These are phyloP conservation scores for Dolichomitus sp. DNA, from an alignment of 2,888 invertebrate genomes.

Conservation along the genomic window DNA sequence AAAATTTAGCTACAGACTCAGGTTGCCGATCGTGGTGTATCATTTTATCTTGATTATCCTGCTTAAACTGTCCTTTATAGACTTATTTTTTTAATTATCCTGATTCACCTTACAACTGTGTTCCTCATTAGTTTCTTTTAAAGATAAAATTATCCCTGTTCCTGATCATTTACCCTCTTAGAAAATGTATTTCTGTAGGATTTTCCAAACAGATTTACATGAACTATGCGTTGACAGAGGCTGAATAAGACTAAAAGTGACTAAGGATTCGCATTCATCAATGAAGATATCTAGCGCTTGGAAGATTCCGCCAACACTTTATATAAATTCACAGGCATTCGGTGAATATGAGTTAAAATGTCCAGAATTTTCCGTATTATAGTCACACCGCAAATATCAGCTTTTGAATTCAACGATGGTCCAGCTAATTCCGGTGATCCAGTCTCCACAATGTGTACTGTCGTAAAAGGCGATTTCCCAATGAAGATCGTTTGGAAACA, in stretches of 20 bases:
- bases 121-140: too few species aligned
- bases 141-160: background rate
- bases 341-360: background rate
- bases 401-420: conserved; percentile 88
- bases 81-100: too few species aligned
- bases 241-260: background rate
- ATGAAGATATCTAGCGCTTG: conserved; percentile 17
- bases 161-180: background rate
- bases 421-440: conserved; percentile 91
- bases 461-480: conserved; percentile 91
- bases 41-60: background rate
- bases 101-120: too few species aligned
- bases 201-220: background rate
- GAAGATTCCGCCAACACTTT: background rate
- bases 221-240: background rate
- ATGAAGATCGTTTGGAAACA: conserved; percentile 90
- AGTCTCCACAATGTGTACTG: conserved; percentile 90
- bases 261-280: conserved; percentile 10
- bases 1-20: too few species aligned
- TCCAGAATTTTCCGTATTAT: conserved; percentile 63
- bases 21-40: too few species aligned
- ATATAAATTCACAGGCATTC: background rate
- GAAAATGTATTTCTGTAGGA: background rate
- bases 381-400: conserved; percentile 88
- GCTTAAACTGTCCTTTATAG: background rate